Base-by-base conservation (phyloP, 2,113 vertebrate genomes). In the Cryptomyrus ogoouensis region DNA sequence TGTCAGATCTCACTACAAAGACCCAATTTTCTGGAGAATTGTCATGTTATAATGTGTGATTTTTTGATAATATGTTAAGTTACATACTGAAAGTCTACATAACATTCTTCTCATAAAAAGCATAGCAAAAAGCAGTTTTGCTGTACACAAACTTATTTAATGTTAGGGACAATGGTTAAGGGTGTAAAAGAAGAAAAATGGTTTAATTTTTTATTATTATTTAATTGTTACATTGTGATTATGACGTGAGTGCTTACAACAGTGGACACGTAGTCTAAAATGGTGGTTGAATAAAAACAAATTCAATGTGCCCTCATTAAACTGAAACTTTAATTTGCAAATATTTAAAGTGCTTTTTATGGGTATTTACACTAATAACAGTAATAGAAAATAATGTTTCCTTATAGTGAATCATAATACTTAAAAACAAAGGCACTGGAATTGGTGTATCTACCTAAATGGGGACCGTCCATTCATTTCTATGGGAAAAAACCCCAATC, bases 1-100 rank as follows among this genome's bases (percentile, higher is more conserved):
- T 87, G 89, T 91, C 90, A 83, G 88, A 88, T 91, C 58, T 89
- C 86, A 90, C 47, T 31, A 56, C 91, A 88, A 88, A 92, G 91
- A 58, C 87, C 44, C 31, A 42, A 46, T 15, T 74, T 31, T 84
- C n/a, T 21, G 49, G 85, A 90, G 49, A 58, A 90, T 89, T 53
- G 21, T 62, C 53, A 31, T 19, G 21, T 89, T 50, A 85, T 80
- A 52, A 66, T 66, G 39, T n/a, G 21, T 88, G 52, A 66, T 44
- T 58, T n/a, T 88, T 31, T 9, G 56, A 53, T 17, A 66, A 62
- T 21, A 12, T 24, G 35, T 19, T 39, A 88, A 58, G 15, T 35
- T 88, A 62, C 17, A 88, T 21, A 44, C 35, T 31, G n/a, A 27
- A 44, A n/a, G 42, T 84, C 24, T 84, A 84, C 83, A 24, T 84